phyloP scores from a whole-genome alignment of 30 jellyfish, hydroid and myxozoan genomes.

The Aurelia aurita region DNA sequence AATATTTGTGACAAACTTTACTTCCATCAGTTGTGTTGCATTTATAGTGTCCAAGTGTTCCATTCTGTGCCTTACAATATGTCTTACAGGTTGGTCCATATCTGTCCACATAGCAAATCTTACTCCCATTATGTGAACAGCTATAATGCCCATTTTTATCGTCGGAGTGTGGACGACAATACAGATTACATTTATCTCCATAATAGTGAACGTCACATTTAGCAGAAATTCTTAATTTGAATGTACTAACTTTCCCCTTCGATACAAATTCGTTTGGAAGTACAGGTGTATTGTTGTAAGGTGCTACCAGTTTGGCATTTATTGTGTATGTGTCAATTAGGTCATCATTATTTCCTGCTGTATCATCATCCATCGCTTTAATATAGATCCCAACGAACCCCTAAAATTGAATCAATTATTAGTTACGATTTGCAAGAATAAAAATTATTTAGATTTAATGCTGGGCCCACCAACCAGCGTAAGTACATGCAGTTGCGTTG shows the following conservation, averaged over 20 bases:
- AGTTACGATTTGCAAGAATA: not conserved
- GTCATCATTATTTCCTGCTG: conserved; percentile 28
- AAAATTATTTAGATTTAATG: no score
- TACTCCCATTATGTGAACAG: conserved; percentile 44
- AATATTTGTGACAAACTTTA: conserved; percentile 35
- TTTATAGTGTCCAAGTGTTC: conserved; percentile 46
- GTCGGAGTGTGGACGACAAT: conserved; percentile 1
- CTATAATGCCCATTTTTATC: conserved; percentile 43
- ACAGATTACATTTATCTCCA: conserved; percentile 6
- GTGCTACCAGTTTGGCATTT: conserved; percentile 4
- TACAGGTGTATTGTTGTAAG: conserved; percentile 26
- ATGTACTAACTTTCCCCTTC: conserved; percentile 1
- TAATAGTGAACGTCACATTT: conserved; percentile 43
- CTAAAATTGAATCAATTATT: conserved; percentile 6
- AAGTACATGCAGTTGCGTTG: no score
- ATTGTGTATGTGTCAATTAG: conserved; percentile 35
- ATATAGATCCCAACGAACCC: conserved; percentile 28
- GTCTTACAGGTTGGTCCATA: conserved; percentile 25
- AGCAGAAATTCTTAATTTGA: conserved; percentile 9
- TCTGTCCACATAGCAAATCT: conserved; percentile 24
- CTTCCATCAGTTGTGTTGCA: conserved; percentile 53
- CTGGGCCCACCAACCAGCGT: no score
- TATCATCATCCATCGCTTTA: conserved; percentile 52
- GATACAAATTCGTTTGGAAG: not conserved
- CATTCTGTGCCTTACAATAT: conserved; percentile 21